A percentile compares a stretch with the other conserved stretches of the same genome.
Conservation (phyloP, 1,140 invertebrate species). For the Drosophila rhopaloa region DNA sequence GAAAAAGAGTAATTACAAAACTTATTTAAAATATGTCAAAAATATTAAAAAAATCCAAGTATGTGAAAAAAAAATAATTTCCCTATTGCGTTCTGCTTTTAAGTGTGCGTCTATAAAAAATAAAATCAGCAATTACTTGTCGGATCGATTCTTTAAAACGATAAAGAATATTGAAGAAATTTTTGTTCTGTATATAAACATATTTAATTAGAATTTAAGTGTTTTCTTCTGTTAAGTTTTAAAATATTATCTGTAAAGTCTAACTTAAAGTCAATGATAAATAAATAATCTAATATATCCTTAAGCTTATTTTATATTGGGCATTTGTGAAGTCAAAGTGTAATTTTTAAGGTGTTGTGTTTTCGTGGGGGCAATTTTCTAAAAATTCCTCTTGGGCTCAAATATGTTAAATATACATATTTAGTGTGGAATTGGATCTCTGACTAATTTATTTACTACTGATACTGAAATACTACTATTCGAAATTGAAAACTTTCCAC, state of each 20-base stretch:
- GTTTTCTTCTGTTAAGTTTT: conserved; percentile 58
- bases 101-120: conserved; percentile 21
- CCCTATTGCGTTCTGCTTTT: conserved; percentile 29
- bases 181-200: conserved; percentile 47
- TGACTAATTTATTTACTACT: too few relatives aligned
- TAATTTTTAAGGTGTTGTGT: not conserved
- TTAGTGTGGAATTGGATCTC: too few relatives aligned
- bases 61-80: conserved; percentile 18
- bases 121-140: conserved; percentile 27
- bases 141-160: conserved; percentile 17
- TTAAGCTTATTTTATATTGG: conserved; percentile 5
- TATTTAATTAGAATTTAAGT: conserved; percentile 53
- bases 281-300: conserved; percentile 54
- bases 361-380: too few relatives aligned
- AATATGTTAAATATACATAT: too few relatives aligned
- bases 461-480: too few relatives aligned
- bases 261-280: conserved; percentile 52
- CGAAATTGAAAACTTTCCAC: too few relatives aligned
- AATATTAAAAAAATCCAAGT: conserved; percentile 21
- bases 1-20: conserved; percentile 23
- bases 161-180: conserved; percentile 22
- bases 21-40: conserved; percentile 21
- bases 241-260: conserved; percentile 56
- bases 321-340: not conserved
- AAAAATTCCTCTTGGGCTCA: too few relatives aligned